Percentiles rank a stretch among this genome's conserved stretches.
Conservation (phyloP, 2,888 invertebrate genomes). For the Dioctria linearis region DNA sequence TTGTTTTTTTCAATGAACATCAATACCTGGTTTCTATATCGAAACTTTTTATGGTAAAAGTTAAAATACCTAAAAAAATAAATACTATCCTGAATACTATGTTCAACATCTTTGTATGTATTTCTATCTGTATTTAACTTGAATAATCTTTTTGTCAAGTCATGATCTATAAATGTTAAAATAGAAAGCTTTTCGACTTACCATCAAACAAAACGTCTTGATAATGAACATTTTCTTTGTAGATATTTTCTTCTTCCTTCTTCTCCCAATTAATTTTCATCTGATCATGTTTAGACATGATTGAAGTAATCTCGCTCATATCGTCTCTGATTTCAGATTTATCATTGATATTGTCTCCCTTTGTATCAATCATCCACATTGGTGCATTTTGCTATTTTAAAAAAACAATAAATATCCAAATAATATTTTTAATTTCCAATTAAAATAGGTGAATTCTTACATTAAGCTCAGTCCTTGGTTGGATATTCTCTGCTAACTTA, state of each 20-base stretch:
- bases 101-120: too few species aligned
- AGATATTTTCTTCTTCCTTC: slow-evolving; percentile 81
- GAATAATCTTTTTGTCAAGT: too few species aligned
- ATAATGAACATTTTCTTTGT: slow-evolving; percentile 88
- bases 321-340: slow-evolving; percentile 65
- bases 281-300: slow-evolving; percentile 77
- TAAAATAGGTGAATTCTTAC: slow-evolving; percentile 37
- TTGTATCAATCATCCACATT: slow-evolving; percentile 69
- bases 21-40: too few species aligned
- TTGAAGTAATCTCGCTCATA: slow-evolving; percentile 69
- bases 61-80: too few species aligned
- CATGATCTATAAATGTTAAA: background rate
- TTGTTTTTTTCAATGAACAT: too few species aligned
- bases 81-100: too few species aligned
- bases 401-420: background rate
- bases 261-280: slow-evolving; percentile 90
- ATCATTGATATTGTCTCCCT: slow-evolving; percentile 59
- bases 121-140: too few species aligned
- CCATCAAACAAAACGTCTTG: slow-evolving; percentile 92
- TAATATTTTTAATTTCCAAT: background rate
- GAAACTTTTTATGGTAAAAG: too few species aligned
- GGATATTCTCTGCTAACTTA: slow-evolving; percentile 65
- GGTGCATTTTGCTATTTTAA: slow-evolving; percentile 66
- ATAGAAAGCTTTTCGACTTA: slow-evolving; percentile 66
- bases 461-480: slow-evolving; percentile 54